Conservation (phyloP, 2,888 invertebrate species). For the Athetis lepigone region DNA sequence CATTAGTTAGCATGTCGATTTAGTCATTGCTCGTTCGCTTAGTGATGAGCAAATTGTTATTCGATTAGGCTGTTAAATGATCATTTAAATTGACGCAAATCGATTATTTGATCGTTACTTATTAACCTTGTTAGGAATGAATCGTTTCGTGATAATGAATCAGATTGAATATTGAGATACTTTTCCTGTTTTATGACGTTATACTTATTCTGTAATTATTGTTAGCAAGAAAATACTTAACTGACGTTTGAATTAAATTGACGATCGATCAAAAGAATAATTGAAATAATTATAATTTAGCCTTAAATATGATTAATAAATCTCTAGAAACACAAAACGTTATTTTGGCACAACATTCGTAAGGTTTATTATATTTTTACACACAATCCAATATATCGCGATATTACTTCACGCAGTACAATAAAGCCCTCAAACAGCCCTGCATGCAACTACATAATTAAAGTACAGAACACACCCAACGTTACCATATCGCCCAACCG, state of each 20-base stretch:
- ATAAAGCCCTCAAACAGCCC: slow-evolving; percentile 14
- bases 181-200: neutral
- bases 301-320: neutral
- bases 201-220: neutral
- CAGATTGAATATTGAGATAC: neutral
- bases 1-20: slow-evolving; percentile 80
- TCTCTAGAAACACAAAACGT: too few species aligned
- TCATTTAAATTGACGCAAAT: slow-evolving; percentile 69
- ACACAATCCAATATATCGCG: neutral
- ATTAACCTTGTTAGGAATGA: slow-evolving; percentile 44
- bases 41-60: slow-evolving; percentile 77
- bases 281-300: neutral
- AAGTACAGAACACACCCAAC: slow-evolving; percentile 35
- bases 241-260: neutral
- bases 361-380: neutral
- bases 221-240: neutral
- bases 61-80: slow-evolving; percentile 69
- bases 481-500: slow-evolving; percentile 25
- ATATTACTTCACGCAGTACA: neutral
- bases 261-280: too few species aligned
- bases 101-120: slow-evolving; percentile 54
- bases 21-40: slow-evolving; percentile 69
- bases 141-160: slow-evolving; percentile 11
- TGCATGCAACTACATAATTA: slow-evolving; percentile 48
- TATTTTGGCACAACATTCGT: too few species aligned